These are phyloP conservation scores for Phortica magna DNA, from an alignment of 2,888 invertebrate genomes.

Conservation along the genomic window DNA sequence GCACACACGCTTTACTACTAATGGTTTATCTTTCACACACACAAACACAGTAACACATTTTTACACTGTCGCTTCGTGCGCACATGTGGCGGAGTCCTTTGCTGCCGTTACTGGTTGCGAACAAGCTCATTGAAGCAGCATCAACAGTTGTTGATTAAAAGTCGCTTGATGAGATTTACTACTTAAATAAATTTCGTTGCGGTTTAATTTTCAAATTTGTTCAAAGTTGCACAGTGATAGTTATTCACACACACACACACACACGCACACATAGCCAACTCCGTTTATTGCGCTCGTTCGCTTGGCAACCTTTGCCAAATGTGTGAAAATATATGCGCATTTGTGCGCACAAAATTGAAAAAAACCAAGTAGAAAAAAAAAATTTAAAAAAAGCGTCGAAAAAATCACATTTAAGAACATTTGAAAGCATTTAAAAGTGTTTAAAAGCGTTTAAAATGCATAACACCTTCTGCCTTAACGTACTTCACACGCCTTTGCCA, in stretches of 20 bases:
- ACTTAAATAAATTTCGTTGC: conserved; percentile 58
- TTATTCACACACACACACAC: conserved; percentile 2
- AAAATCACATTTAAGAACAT: conserved; percentile 27
- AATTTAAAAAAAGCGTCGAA: neutral
- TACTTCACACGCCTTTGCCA: neutral
- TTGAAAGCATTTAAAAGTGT: conserved; percentile 34
- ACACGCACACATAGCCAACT: neutral
- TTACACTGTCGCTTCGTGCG: too few species aligned
- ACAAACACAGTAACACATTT: neutral
- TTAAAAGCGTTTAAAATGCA: conserved; percentile 32
- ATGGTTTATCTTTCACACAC: neutral
- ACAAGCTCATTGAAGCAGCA: conserved; percentile 45
- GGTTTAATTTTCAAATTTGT: conserved; percentile 51
- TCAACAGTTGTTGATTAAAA: conserved; percentile 70
- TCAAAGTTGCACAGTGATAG: conserved; percentile 1
- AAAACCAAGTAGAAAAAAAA: neutral
- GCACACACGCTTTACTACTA: neutral
- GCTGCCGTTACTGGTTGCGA: too few species aligned
- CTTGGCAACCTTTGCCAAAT: neutral
- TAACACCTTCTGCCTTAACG: conserved; percentile 16
- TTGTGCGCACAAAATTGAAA: neutral
- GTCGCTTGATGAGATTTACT: conserved; percentile 44
- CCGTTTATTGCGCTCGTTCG: neutral
- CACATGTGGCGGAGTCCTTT: too few species aligned
- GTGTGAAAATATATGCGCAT: neutral